Base-by-base conservation (phyloP, 1,140 invertebrate genomes). In the Teleopsis dalmanni region DNA sequence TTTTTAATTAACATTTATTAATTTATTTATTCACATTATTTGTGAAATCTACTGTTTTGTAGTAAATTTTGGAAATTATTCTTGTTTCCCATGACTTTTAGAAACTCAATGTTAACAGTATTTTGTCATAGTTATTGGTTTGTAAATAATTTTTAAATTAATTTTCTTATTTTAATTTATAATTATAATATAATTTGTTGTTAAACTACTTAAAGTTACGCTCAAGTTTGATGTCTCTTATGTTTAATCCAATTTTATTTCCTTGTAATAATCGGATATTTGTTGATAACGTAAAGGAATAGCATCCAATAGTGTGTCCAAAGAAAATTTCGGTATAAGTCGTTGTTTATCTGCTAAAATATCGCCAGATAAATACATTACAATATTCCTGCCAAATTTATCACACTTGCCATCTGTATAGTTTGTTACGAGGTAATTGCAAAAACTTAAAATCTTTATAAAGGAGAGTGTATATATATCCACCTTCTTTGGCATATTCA, bases 401-500 rank as follows among this genome's bases (percentile, higher is more conserved):
- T 54, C 63, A 16, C 60, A 61, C 54, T 66, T 57, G 7, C 63
- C 61, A 60, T 65, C 62, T 34, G 65, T 54, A 26, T 71, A 62
- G 52, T 70, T 68, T 34, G 57, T 57, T 23, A 71, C 65, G 13
- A 71, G 40, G 52, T 67, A 64, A 51, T 71, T 71, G 51, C 67
- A 70, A 42, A 71, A 71, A 47, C 67, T 61, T 0, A 62, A 67
- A 33, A 70, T 71, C 40, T 71, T 60, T 27, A 71, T 29, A 18
- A 71, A 71, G 5, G 59, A 58, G 7, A 62, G 57, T 34, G 63
- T 63, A 44, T 71, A 54, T 54, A 58, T 48, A 70, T 67, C 67
- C 53, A 71, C 56, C 48, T 81, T 82, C 22, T 79, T 76, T 1
- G 81, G 80, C 51, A 80, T 79, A 71, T 90, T 91, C 36, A 91